Evolutionary conservation across 2,797 vertebrate genomes (phyloP), one percentile per base, ranked within the genome.

Genomic region (Phoebastria nigripes): DNA sequence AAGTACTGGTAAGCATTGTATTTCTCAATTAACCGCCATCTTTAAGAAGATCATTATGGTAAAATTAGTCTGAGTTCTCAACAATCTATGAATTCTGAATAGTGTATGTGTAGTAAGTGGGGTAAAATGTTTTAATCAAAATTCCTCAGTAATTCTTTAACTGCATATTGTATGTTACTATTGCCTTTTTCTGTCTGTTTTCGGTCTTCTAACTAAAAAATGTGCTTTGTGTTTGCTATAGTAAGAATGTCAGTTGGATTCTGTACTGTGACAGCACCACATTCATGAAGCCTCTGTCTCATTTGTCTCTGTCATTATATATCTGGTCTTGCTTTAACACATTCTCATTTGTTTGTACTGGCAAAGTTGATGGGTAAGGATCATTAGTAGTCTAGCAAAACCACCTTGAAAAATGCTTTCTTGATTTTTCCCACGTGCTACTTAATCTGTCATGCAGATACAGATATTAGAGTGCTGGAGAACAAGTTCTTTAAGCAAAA

Each of bases 11-110:
- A 65, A 67, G 85, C 29, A 29, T 67, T 90, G 8, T 41, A 71
- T 82, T 94, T 91, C 79, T 82, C 56, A 90, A 66, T 83, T 89
- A 95, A 82, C 66, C 16, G 11, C 51, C 56, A 85, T 89, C 70
- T 96, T 96, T 78, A 70, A 82, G 69, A 59, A 29, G 47, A 82
- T 52, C 42, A 24, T 86, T 49, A 41, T 70, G 66, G 58, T 42
- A 66, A 91, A 93, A 92, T 83, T 85, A 82, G 39, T 15, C 42
- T 2, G 8, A 86, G 20, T 93, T 58, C 65, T 88, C 73, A 46
- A 69, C 80, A 76, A 79, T 37, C 28, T 33, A 35, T 80, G 39
- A 82, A 74, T 88, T 89, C 51, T 78, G 58, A 44, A 55, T 51
- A 76, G 7, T 18, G 12, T 49, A 25, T 65, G 41, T 3, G 7